These are phyloP conservation scores for Crocodylus rhombifer DNA, from an alignment of 2,797 vertebrate genomes.

Conservation along the genomic window DNA sequence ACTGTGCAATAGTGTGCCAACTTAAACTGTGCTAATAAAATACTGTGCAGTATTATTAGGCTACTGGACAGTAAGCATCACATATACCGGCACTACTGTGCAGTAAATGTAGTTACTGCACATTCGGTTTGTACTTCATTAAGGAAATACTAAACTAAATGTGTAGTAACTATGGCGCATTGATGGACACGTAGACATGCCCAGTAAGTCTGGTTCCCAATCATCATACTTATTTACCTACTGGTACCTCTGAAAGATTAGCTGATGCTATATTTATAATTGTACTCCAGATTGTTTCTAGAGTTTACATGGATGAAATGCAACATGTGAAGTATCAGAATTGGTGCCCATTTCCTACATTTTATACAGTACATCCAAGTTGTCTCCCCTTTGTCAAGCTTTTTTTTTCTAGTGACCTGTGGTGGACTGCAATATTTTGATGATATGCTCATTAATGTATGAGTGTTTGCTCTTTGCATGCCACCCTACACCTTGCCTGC, in stretches of 20 bases:
- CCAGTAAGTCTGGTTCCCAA: neutral
- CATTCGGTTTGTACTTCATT: too few relatives aligned
- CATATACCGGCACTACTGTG: too few relatives aligned
- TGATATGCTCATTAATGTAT: constrained; percentile 42
- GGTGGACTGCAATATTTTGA: constrained; percentile 39
- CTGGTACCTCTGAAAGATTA: neutral
- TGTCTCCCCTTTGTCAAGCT: neutral
- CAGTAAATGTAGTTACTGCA: too few relatives aligned
- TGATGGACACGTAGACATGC: too few relatives aligned
- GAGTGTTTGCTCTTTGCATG: constrained; percentile 77
- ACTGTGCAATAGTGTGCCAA: too few relatives aligned
- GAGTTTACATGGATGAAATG: neutral
- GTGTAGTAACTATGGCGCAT: too few relatives aligned
- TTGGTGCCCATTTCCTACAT: neutral
- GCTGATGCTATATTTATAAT: neutral
- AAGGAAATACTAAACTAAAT: too few relatives aligned
- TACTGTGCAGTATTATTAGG: too few relatives aligned
- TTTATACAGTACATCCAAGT: neutral
- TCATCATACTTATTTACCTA: neutral
- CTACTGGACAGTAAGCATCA: too few relatives aligned
- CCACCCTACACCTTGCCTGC: constrained; percentile 66
- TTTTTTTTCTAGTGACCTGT: constrained; percentile 46
- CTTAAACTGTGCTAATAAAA: too few relatives aligned
- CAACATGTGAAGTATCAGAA: neutral
- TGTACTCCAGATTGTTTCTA: neutral